These are phyloP conservation scores for Gryllus longicercus DNA, from an alignment of 2,888 invertebrate species.

Conservation along the genomic window DNA sequence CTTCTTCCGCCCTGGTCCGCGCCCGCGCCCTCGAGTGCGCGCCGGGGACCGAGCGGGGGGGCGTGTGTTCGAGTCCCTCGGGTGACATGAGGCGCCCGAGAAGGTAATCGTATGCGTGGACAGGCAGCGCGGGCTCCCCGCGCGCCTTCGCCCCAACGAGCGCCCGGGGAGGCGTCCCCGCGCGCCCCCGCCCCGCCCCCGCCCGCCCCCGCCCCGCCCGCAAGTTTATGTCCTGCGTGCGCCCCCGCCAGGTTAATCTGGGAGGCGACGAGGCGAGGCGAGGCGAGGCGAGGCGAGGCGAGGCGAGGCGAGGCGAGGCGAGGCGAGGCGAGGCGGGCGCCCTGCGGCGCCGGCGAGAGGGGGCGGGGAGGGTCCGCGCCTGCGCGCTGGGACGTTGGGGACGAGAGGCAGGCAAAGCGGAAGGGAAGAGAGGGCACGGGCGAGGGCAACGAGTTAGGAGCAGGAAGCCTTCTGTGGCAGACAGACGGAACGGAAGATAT, in stretches of 20 bases:
- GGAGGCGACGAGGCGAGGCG: not conserved
- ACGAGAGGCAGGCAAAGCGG: too few relatives aligned
- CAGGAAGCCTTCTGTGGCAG: too few relatives aligned
- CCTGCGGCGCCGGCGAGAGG: not conserved
- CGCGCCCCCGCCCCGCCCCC: not conserved
- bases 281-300: too few relatives aligned
- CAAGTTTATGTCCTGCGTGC: not conserved
- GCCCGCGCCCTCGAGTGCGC: not conserved
- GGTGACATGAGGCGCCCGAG: conserved; percentile 4
- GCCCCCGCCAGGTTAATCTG: conserved; percentile 1
- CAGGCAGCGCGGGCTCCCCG: not conserved
- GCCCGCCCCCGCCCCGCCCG: not conserved
- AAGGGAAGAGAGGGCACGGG: too few relatives aligned
- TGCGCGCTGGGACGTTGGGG: too few relatives aligned
- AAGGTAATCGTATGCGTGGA: conserved; percentile 17
- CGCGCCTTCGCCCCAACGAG: not conserved
- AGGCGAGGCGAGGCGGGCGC: too few relatives aligned
- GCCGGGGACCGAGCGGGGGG: not conserved
- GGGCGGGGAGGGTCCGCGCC: not conserved
- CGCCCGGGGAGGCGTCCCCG: conserved; percentile 2
- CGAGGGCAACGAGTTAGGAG: too few relatives aligned
- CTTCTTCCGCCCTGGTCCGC: too few relatives aligned
- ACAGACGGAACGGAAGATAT: too few relatives aligned
- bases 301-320: not conserved
- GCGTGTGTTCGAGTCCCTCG: not conserved